Base-by-base conservation (phyloP, 2,888 invertebrate species). In the Sisyra terminalis region DNA sequence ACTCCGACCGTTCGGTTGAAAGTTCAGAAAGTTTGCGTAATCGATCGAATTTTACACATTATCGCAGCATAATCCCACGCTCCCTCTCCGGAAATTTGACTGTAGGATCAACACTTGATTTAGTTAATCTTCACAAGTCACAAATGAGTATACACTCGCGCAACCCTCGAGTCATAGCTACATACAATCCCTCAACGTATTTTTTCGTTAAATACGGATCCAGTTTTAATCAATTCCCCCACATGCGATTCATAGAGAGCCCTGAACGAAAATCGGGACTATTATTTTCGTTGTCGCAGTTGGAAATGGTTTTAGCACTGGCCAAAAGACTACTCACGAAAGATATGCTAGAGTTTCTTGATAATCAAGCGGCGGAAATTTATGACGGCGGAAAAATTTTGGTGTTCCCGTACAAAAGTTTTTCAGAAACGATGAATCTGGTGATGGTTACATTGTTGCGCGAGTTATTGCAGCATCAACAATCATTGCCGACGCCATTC, bases 171-270 rank as follows among this genome's bases (percentile, higher is more conserved):
- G 69, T 70, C 46, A 77, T 78, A 0, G 72, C 79, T 2, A 77
- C 79, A 0, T 84, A 82, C 48, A 85, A 89, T 62, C 79, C 86
- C 0, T 77, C 80, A 1, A 80, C 80, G 0, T 83, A 88, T 57
- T 93, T 90, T 62, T 94, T 94, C 55, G 77, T 83, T 44, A 85
- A 87, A 54, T 88, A 87, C 56, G 94, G 93, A 7, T 90, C 93
- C 0, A 88, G 87, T 59, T 94, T 93, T 57, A 86, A 87, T 61
- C 87, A 88, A 59, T 85, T 86, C 53, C 83, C 85, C 0, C 80
- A 85, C 49, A 78, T 86, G 75, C 69, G 82, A 48, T 78, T 81
- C 48, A 75, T 77, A 2, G 84, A 85, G 50, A 74, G 75, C 1
- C 75, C 77, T 0, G 78, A 78, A 46, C 78, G 76, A 55, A 69